phyloP scores from a whole-genome alignment of 2,888 invertebrate species.

The Caenorhabditis panamensis region DNA sequence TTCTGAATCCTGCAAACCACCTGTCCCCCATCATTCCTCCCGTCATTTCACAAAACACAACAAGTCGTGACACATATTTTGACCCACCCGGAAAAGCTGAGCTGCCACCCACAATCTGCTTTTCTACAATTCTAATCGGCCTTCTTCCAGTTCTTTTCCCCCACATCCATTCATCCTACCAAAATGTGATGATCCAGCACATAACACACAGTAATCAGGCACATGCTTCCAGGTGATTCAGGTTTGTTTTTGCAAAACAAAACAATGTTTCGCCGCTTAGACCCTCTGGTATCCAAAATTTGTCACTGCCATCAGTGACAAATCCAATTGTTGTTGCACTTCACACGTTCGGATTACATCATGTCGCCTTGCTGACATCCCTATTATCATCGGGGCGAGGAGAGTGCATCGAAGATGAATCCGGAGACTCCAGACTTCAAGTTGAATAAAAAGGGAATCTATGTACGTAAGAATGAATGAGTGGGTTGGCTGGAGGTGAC shows the following conservation, averaged over 20 bases:
- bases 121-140: constrained; percentile 11
- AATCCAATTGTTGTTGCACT: constrained; percentile 41
- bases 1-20: constrained; percentile 7
- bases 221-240: not conserved
- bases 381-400: constrained; percentile 9
- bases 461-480: not conserved
- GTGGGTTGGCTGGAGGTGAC: constrained; percentile 8
- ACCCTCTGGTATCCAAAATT: constrained; percentile 17
- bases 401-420: constrained; percentile 38
- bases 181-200: not conserved
- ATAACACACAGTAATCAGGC: not conserved
- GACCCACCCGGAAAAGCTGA: too few relatives aligned
- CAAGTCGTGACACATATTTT: constrained; percentile 13
- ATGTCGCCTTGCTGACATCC: constrained; percentile 11
- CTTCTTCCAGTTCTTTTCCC: not conserved
- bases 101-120: constrained; percentile 2
- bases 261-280: constrained; percentile 32
- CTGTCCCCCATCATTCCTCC: not conserved
- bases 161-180: constrained; percentile 17
- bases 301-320: constrained; percentile 30
- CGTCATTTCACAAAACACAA: not conserved
- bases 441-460: too few relatives aligned
- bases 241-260: constrained; percentile 11
- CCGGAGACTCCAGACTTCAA: not conserved
- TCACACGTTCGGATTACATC: constrained; percentile 25